Conservation (phyloP, 2,797 vertebrate species). For the Melanotaenia boesemani region DNA sequence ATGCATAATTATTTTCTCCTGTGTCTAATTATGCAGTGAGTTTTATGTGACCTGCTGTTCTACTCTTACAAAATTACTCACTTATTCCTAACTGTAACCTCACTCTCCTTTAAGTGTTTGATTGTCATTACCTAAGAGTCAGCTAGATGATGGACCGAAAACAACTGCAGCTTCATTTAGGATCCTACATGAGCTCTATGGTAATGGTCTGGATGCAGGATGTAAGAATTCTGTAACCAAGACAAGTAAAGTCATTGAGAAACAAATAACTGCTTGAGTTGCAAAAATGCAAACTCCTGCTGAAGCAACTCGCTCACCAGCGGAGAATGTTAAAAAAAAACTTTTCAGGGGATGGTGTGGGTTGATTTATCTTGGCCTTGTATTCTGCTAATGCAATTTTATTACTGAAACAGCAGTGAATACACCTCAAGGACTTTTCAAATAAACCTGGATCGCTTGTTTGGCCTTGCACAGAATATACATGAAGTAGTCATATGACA, state of each 20-base stretch:
- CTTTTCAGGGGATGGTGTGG: slow-evolving; percentile 26
- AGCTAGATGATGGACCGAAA: slow-evolving; percentile 47
- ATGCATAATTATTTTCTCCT: slow-evolving; percentile 83
- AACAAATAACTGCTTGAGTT: slow-evolving; percentile 72
- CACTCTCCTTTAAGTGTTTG: slow-evolving; percentile 51
- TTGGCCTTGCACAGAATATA: slow-evolving; percentile 54
- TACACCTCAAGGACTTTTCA: slow-evolving; percentile 61
- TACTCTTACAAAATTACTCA: slow-evolving; percentile 78
- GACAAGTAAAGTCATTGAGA: slow-evolving; percentile 46
- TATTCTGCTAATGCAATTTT: slow-evolving; percentile 64
- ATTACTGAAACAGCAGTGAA: slow-evolving; percentile 72
- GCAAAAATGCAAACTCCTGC: slow-evolving; percentile 71
- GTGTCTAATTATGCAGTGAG: slow-evolving; percentile 80
- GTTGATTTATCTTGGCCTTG: slow-evolving; percentile 60
- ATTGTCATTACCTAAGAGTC: slow-evolving; percentile 65
- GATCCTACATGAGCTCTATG: slow-evolving; percentile 24
- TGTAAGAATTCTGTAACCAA: slow-evolving; percentile 73
- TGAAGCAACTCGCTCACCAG: slow-evolving; percentile 54
- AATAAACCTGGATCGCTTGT: slow-evolving; percentile 51
- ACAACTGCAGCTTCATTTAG: slow-evolving; percentile 59
- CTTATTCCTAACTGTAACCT: slow-evolving; percentile 74
- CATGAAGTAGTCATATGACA: slow-evolving; percentile 45
- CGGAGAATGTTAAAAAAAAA: slow-evolving; percentile 59
- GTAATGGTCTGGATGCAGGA: slow-evolving; percentile 65
- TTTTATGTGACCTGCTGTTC: slow-evolving; percentile 78